These are phyloP conservation scores for Anabas testudineus DNA, from an alignment of 2,797 vertebrate genomes.

Conservation along the genomic window DNA sequence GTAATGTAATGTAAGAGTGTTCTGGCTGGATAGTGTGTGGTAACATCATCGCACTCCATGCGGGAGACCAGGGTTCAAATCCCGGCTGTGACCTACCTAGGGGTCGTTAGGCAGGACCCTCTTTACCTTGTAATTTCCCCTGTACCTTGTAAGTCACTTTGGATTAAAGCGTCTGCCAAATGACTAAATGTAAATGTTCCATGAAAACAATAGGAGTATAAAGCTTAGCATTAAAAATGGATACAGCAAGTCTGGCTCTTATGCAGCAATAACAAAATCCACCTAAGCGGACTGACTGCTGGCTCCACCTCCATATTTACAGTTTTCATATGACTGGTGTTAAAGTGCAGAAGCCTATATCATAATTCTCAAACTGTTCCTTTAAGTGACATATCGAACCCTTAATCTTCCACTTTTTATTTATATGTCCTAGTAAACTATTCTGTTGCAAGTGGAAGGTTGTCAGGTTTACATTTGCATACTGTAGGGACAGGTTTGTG, in stretches of 20 bases:
- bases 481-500: constrained; percentile 24
- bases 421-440: not conserved
- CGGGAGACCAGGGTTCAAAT: no score
- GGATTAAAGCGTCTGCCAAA: no score
- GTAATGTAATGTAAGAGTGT: no score
- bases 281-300: not conserved
- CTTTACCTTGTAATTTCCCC: no score
- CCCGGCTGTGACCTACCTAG: no score
- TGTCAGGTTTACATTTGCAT: constrained; percentile 24
- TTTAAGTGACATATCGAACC: not conserved
- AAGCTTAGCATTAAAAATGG: no score
- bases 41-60: no score
- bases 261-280: not conserved
- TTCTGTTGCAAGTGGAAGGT: not conserved
- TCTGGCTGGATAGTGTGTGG: no score
- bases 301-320: not conserved
- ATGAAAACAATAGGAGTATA: no score
- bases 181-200: no score
- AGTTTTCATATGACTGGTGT: not conserved
- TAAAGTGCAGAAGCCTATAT: not conserved
- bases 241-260: not conserved
- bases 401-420: not conserved
- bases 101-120: no score
- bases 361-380: not conserved
- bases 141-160: no score